phyloP scores from a whole-genome alignment of 2,888 invertebrate species.

The Corbicula japonica region DNA sequence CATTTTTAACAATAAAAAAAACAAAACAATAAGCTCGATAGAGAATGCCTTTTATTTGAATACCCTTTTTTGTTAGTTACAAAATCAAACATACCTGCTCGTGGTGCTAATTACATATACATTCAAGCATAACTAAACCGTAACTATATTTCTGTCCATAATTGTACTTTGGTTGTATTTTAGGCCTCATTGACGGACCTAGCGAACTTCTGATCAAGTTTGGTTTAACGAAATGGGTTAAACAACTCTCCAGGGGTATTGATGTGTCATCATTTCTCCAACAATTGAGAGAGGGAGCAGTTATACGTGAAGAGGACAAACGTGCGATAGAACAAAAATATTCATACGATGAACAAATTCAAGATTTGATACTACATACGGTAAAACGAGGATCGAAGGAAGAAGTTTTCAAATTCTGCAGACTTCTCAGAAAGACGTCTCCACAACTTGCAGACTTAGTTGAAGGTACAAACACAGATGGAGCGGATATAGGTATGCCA shows the following conservation, averaged over 20 bases:
- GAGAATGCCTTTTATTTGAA: too few species aligned
- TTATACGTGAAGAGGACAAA: constrained; percentile 6
- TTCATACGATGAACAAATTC: constrained; percentile 20
- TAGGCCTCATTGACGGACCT: too few species aligned
- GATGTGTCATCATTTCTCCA: constrained; percentile 5
- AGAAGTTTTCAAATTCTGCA: constrained; percentile 19
- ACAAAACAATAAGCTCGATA: too few species aligned
- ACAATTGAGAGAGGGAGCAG: neutral
- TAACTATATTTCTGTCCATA: too few species aligned
- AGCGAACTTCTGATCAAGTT: constrained; percentile 17
- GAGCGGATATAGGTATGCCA: constrained; percentile 13
- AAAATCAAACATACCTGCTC: too few species aligned
- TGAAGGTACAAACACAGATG: constrained; percentile 27
- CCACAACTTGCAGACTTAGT: constrained; percentile 27
- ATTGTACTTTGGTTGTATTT: too few species aligned
- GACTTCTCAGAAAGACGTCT: constrained; percentile 9
- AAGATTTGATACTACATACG: neutral
- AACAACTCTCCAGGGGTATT: constrained; percentile 8
- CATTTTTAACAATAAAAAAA: too few species aligned
- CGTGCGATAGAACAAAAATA: constrained; percentile 15
- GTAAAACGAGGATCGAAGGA: constrained; percentile 1
- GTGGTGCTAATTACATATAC: too few species aligned
- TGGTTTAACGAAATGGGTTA: constrained; percentile 19
- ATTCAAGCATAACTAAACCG: too few species aligned
- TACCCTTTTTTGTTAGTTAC: too few species aligned